Percentiles rank a stretch among this genome's conserved stretches.
These are phyloP conservation scores for Caranx ignobilis DNA, from an alignment of 2,113 vertebrate species.

Conservation along the genomic window DNA sequence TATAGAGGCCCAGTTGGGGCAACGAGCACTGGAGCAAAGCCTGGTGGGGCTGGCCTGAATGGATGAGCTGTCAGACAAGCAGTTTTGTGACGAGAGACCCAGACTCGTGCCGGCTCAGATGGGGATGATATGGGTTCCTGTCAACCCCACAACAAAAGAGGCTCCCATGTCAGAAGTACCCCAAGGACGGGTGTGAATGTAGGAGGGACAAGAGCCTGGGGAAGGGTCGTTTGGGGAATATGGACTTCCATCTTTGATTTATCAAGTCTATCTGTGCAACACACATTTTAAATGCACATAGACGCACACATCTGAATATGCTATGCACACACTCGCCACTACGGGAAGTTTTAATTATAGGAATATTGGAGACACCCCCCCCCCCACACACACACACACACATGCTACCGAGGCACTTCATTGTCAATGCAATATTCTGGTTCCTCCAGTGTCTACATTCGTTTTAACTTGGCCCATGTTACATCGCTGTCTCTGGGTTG, in stretches of 20 bases:
- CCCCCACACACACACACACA: not conserved
- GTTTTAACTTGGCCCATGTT: conserved; percentile 60
- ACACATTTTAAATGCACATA: conserved; percentile 29
- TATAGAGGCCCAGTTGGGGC: conserved; percentile 70
- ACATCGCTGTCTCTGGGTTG: conserved; percentile 51
- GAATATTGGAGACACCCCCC: conserved; percentile 1
- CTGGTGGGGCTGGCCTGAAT: conserved; percentile 77
- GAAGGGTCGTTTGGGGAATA: conserved; percentile 54
- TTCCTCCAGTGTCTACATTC: conserved; percentile 43
- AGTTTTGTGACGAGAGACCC: conserved; percentile 73
- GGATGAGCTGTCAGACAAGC: conserved; percentile 82
- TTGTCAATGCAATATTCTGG: conserved; percentile 32
- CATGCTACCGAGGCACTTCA: conserved; percentile 22
- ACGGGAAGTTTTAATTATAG: conserved; percentile 40
- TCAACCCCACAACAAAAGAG: conserved; percentile 59
- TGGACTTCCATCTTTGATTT: conserved; percentile 52
- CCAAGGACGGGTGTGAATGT: conserved; percentile 34
- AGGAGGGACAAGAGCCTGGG: conserved; percentile 33
- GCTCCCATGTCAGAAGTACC: conserved; percentile 55
- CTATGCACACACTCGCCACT: not conserved
- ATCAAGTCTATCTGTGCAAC: conserved; percentile 48
- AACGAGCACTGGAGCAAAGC: conserved; percentile 64
- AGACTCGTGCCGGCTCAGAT: conserved; percentile 73
- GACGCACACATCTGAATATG: not conserved
- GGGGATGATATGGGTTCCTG: conserved; percentile 62